Evolutionary conservation across 2,888 invertebrate species (phyloP), one percentile per base, ranked within the genome.

Genomic region (Gisinianus flammeolus): DNA sequence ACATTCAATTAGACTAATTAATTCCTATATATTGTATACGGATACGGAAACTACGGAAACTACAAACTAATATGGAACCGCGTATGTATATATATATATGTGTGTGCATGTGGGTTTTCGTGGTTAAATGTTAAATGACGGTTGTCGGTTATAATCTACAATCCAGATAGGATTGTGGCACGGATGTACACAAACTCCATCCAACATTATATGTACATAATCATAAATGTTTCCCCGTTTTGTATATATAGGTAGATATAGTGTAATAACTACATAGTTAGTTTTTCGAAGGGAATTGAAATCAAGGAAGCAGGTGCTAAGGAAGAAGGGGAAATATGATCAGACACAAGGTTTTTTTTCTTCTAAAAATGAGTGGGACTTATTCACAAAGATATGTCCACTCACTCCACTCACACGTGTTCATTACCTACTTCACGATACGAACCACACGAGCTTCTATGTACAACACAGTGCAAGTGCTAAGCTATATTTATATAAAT

Each of bases 1-100:
- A 74, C 74, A 74, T 74, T 74, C 74, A 74, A 74, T 74, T 74
- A 74, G 67, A 35, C 67, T 67, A 74, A 74, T 74, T 74, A 74
- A 74, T 74, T 67, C 74, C 28, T 74, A 54, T 26, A 26, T 62
- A 12, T 5, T 54, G n/a, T n/a, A 62, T 12, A 62, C 62, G 16
- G 12, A 62, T 26, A 26, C 12, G 28, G n/a, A 54, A 54, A 54
- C n/a, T 44, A 44, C 44, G 44, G 44, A 26, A 12, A 26, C 22
- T 3, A 54, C 54, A 54, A 12, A 3, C 16, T n/a, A 19, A n/a
- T n/a, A n/a, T n/a, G n/a, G n/a, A n/a, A n/a, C n/a, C n/a, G n/a
- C 2, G 44, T 44, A 44, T 44, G 44, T 44, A 44, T 44, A 16
- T 8, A 8, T 35, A 44, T 44, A 16, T 44, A 44, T 44, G 44